Conservation (phyloP, 2,797 vertebrate species). For the Micromesistius poutassou region DNA sequence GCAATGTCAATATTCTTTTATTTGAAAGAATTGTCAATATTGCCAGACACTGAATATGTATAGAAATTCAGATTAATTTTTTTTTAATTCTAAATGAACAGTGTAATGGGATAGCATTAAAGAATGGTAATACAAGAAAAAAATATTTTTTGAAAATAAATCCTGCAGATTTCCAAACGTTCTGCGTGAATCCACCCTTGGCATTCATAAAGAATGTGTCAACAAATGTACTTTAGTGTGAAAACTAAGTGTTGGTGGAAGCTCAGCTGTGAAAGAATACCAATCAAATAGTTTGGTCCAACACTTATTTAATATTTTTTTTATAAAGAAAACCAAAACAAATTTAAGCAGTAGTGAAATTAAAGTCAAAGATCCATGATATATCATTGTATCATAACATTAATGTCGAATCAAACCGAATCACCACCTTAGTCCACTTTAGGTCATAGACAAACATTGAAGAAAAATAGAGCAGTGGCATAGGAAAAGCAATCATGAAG, state of each 20-base stretch:
- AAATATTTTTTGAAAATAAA: too few species aligned
- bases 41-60: not conserved
- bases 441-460: not conserved
- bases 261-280: not conserved
- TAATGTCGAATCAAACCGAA: not conserved
- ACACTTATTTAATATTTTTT: not conserved
- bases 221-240: not conserved
- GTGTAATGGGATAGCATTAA: not conserved
- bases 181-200: too few species aligned
- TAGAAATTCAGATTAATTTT: not conserved
- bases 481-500: conserved; percentile 20
- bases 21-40: not conserved
- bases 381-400: not conserved
- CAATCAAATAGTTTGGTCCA: conserved; percentile 5
- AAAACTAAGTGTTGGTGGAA: not conserved
- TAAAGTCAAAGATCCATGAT: not conserved
- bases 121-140: not conserved
- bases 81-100: not conserved
- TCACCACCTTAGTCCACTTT: not conserved
- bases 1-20: conserved; percentile 52
- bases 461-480: not conserved
- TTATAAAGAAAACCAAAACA: conserved; percentile 2
- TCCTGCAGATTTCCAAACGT: too few species aligned
- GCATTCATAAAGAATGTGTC: not conserved
- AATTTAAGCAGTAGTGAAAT: not conserved